Evolutionary conservation across 2,113 vertebrate species (phyloP), one percentile per base, ranked within the genome.

Genomic region (Rissa tridactyla): DNA sequence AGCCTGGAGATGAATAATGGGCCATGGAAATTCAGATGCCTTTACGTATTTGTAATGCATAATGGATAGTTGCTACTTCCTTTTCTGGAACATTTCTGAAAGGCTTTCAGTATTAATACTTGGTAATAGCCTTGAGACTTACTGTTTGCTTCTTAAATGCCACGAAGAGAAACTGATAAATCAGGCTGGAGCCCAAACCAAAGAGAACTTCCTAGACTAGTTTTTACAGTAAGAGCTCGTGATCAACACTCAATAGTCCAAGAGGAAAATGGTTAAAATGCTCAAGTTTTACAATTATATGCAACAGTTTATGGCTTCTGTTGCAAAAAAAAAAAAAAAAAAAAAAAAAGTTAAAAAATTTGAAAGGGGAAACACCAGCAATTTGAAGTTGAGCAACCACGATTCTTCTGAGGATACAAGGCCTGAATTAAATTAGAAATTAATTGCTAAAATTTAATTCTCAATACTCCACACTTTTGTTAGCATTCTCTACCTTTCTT

Each of bases 41-140:
- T 97, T 97, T 72, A 64, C 29, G 72, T 55, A 94, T 79, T 72
- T 61, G 86, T 96, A 97, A 98, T 83, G 80, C 73, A 75, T 34
- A 96, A 81, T 73, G 34, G 64, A 84, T 57, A 97, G 46, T 78
- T 54, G 73, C 65, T 72, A 75, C 96, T 94, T 97, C 97, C 97
- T 98, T 98, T 98, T 97, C 97, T 97, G 97, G 97, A 97, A 89
- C 82, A 13, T 30, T 94, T 25, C 61, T 65, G 86, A 97, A 96
- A 95, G 91, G 65, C 20, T 89, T 85, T 92, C 64, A 94, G 54
- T 82, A 91, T 65, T 88, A 83, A 92, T 86, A 76, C 44, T 36
- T 44, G 47, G 71, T 79, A 82, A 83, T 49, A 72, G 47, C 34
- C 69, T 82, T 83, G 25, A 93, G 60, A 80, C 70, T 68, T 78